Evolutionary conservation across 2,888 invertebrate genomes (phyloP), one percentile per base, ranked within the genome.

Genomic region (Perithous albicinctus): DNA sequence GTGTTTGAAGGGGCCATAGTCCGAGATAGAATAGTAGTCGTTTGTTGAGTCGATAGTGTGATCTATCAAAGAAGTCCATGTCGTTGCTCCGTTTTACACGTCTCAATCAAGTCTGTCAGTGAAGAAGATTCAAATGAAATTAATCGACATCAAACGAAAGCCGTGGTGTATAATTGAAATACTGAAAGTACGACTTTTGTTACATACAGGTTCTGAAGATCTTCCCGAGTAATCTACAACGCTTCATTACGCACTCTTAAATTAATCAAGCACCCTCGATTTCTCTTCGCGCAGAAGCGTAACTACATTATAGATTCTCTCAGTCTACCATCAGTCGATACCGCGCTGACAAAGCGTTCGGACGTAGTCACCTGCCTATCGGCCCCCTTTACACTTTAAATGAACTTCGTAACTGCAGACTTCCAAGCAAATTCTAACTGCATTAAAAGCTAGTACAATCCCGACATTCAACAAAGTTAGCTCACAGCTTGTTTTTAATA

Each of bases 1-100:
- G 38, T 2, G 48, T 46, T 59, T 80, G 80, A 51, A 43, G 26
- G 1, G 80, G 80, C 80, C 80, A 80, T 10, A 41, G 69, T 35
- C 80, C 80, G 1, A 75, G 41, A 20, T 64, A 56, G 51, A 23
- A 70, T 1, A 80, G 26, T 1, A 75, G 29, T 12, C 26, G 18
- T 43, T 80, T 80, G 32, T 63, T 63, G 23, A 70, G 18, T 23
- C 59, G 32, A 54, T 64, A 80, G 48, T 80, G 46, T 4, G 54
- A 51, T 8, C 15, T 43, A 20, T 80, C 15, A 43, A 75, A 75
- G 54, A 80, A 56, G 63, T 80, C 70, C 80, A 75, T 80, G 2
- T 20, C 38, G 23, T 63, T 18, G 54, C 23, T 12, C 2, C 6
- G 12, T 5, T 3, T 54, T 38, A 18, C 7, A 5, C 23, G 23